Conservation (phyloP, 2,113 vertebrate species). For the Engraulis encrasicolus region DNA sequence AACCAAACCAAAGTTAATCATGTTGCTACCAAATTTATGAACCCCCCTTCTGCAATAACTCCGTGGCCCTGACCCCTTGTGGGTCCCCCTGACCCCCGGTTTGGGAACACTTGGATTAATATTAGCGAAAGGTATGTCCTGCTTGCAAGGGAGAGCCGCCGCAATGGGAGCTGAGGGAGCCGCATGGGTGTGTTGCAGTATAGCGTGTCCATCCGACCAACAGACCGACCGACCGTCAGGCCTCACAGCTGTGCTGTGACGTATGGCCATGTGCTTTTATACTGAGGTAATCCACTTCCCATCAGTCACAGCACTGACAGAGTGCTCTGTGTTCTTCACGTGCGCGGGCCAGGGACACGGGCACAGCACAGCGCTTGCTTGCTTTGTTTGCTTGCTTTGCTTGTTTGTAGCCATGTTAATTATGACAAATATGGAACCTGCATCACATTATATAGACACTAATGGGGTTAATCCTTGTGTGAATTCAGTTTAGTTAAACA, state of each 20-base stretch:
- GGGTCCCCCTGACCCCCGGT: too few species aligned
- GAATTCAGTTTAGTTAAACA: too few species aligned
- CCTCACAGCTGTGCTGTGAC: background rate
- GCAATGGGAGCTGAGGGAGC: constrained; percentile 1
- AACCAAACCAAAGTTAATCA: too few species aligned
- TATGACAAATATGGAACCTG: constrained; percentile 43
- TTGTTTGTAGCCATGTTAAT: background rate
- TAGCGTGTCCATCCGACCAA: background rate
- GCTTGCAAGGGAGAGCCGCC: background rate
- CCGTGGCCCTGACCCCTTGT: too few species aligned
- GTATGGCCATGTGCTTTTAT: background rate
- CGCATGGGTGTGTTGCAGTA: constrained; percentile 7
- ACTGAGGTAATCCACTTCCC: constrained; percentile 7
- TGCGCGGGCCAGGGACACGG: constrained; percentile 48
- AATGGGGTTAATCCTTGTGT: too few species aligned
- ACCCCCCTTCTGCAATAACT: too few species aligned
- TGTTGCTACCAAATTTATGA: too few species aligned
- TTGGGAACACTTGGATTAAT: constrained; percentile 14
- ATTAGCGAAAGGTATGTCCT: constrained; percentile 4
- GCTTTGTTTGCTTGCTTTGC: constrained; percentile 15
- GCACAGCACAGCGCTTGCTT: too few species aligned
- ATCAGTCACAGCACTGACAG: constrained; percentile 13
- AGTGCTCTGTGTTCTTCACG: background rate
- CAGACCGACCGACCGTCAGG: too few species aligned
- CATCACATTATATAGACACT: too few species aligned